A percentile compares a stretch with the other conserved stretches of the same genome.
Evolutionary conservation across 2,888 invertebrate genomes (phyloP).

Genomic region (Apotomis betuletana): DNA sequence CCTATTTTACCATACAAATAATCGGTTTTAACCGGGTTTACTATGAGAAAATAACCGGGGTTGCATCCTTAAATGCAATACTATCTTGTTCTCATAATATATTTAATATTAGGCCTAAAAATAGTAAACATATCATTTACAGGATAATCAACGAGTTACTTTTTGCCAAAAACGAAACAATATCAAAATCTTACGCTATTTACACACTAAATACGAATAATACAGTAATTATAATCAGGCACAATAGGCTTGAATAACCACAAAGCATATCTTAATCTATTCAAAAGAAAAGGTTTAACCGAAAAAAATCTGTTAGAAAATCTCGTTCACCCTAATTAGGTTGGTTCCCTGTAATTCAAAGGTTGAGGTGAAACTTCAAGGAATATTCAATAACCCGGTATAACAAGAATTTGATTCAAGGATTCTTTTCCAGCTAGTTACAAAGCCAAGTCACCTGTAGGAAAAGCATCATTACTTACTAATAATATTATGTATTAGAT

Average conservation of each 20-base stretch:
- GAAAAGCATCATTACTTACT: neutral
- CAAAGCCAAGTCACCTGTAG: neutral
- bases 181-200: too few relatives aligned
- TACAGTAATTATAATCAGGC: too few relatives aligned
- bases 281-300: neutral
- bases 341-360: neutral
- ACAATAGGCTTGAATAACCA: neutral
- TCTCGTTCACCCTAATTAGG: conserved; percentile 1
- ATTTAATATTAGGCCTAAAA: too few relatives aligned
- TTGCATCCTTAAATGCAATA: too few relatives aligned
- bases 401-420: conserved; percentile 2
- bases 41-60: too few relatives aligned
- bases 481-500: neutral
- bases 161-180: too few relatives aligned
- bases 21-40: too few relatives aligned
- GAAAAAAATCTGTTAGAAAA: neutral
- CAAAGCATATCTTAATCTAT: neutral
- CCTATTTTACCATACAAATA: too few relatives aligned
- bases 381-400: neutral
- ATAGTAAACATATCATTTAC: too few relatives aligned
- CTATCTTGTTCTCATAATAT: too few relatives aligned
- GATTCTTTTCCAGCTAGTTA: neutral
- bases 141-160: too few relatives aligned
- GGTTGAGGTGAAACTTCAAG: neutral
- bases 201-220: too few relatives aligned